phyloP scores from a whole-genome alignment of 92 coral and sea anemone species.

The Parazoanthus atlanticus region DNA sequence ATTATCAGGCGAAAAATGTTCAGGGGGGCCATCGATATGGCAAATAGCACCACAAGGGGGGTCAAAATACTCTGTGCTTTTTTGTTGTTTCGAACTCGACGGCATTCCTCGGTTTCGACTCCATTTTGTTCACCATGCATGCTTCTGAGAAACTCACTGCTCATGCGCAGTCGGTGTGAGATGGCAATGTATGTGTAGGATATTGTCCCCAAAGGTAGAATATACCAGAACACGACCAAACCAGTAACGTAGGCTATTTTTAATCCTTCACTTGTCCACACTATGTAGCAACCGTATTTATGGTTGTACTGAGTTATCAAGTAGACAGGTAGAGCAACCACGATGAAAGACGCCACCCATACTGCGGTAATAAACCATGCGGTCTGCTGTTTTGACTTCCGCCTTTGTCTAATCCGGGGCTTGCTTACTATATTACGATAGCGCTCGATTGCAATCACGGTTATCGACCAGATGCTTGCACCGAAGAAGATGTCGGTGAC shows the following conservation, averaged over 20 bases:
- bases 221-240: slow-evolving; percentile 62
- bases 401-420: slow-evolving; percentile 28
- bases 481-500: slow-evolving; percentile 76
- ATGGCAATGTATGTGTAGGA: slow-evolving; percentile 73
- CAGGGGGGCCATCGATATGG: slow-evolving; percentile 71
- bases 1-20: slow-evolving; percentile 54
- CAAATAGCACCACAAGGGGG: slow-evolving; percentile 78
- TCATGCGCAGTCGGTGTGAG: slow-evolving; percentile 55
- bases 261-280: neutral
- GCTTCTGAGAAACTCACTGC: slow-evolving; percentile 61
- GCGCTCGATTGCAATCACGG: slow-evolving; percentile 77
- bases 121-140: slow-evolving; percentile 52
- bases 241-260: slow-evolving; percentile 10
- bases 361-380: slow-evolving; percentile 44
- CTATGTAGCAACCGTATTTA: neutral
- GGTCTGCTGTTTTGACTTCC: slow-evolving; percentile 43
- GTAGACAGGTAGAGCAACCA: slow-evolving; percentile 60
- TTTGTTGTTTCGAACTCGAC: slow-evolving; percentile 63
- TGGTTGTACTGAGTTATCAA: neutral
- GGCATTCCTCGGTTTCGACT: slow-evolving; percentile 40
- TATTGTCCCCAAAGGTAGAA: slow-evolving; percentile 65
- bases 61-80: slow-evolving; percentile 75
- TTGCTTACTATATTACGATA: slow-evolving; percentile 65
- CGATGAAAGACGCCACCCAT: slow-evolving; percentile 70
- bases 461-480: slow-evolving; percentile 85